Evolutionary conservation across 1,140 invertebrate genomes (phyloP).

Genomic region (Euwallacea similis): DNA sequence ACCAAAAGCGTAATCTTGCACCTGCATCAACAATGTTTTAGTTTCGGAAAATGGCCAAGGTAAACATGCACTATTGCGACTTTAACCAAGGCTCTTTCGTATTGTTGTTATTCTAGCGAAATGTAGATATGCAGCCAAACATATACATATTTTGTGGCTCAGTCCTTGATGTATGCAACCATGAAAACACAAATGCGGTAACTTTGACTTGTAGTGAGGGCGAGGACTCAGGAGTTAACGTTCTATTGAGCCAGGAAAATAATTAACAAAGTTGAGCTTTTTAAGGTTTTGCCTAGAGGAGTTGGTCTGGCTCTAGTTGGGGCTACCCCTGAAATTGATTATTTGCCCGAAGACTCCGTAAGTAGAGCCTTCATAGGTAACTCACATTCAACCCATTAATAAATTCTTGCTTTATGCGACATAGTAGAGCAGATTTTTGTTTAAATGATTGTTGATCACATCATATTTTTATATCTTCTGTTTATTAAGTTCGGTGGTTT

Average conservation of each 20-base stretch:
- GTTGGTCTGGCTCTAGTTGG: constrained; percentile 48
- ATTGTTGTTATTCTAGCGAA: not conserved
- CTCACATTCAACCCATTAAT: too few relatives aligned
- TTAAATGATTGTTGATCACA: too few relatives aligned
- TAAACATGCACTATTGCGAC: constrained; percentile 21
- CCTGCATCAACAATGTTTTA: not conserved
- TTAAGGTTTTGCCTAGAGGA: constrained; percentile 50
- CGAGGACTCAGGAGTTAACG: constrained; percentile 50
- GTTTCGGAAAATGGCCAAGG: constrained; percentile 8
- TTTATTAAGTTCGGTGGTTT: not conserved
- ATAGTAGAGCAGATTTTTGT: constrained; percentile 53
- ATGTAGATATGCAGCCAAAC: too few relatives aligned
- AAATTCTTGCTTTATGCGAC: constrained; percentile 40
- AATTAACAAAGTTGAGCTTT: constrained; percentile 52
- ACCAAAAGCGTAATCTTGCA: too few relatives aligned
- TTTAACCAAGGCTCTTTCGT: constrained; percentile 25
- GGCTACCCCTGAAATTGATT: constrained; percentile 52
- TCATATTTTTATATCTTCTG: constrained; percentile 54
- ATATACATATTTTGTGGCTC: constrained; percentile 30
- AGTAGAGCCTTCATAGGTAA: constrained; percentile 27
- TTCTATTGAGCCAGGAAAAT: constrained; percentile 52
- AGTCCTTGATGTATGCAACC: constrained; percentile 36
- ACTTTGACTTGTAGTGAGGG: too few relatives aligned
- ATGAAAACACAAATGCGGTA: constrained; percentile 35
- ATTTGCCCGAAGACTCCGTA: constrained; percentile 55